Conservation (phyloP, 2,888 invertebrate species). For the Disparrhopalites patrizii region DNA sequence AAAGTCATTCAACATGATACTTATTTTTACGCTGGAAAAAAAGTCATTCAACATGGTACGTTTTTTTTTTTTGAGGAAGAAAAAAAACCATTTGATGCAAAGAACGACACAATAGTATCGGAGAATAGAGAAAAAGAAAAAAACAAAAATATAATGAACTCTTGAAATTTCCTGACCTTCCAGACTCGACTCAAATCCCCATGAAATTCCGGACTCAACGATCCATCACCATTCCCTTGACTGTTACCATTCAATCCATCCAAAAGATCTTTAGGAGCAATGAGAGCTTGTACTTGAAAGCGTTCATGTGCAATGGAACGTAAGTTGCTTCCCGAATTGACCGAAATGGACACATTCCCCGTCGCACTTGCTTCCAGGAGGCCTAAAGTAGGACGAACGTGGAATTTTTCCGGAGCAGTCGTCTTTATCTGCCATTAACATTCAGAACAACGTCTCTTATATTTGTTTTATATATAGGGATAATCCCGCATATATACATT, state of each 20-base stretch:
- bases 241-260: constrained; percentile 22
- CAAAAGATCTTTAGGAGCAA: constrained; percentile 33
- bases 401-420: constrained; percentile 90
- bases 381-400: constrained; percentile 85
- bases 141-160: too few species aligned
- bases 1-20: too few species aligned
- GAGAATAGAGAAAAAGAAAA: too few species aligned
- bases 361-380: constrained; percentile 63
- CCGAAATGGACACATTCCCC: constrained; percentile 65
- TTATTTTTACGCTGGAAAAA: too few species aligned
- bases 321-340: constrained; percentile 68
- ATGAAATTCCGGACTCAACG: neutral
- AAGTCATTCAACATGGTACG: too few species aligned
- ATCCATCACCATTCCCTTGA: neutral
- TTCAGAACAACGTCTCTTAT: neutral
- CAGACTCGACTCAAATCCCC: constrained; percentile 24
- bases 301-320: constrained; percentile 59
- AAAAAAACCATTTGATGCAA: too few species aligned
- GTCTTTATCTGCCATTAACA: constrained; percentile 74
- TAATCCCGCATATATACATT: neutral
- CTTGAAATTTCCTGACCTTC: constrained; percentile 25
- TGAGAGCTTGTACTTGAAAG: constrained; percentile 63
- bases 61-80: too few species aligned
- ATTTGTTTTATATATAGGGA: neutral
- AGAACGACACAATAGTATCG: too few species aligned